A percentile compares a stretch with the other conserved stretches of the same genome.
These are phyloP conservation scores for Drosophila pseudoobscura DNA, from an alignment of 1,140 invertebrate genomes.

Conservation along the genomic window DNA sequence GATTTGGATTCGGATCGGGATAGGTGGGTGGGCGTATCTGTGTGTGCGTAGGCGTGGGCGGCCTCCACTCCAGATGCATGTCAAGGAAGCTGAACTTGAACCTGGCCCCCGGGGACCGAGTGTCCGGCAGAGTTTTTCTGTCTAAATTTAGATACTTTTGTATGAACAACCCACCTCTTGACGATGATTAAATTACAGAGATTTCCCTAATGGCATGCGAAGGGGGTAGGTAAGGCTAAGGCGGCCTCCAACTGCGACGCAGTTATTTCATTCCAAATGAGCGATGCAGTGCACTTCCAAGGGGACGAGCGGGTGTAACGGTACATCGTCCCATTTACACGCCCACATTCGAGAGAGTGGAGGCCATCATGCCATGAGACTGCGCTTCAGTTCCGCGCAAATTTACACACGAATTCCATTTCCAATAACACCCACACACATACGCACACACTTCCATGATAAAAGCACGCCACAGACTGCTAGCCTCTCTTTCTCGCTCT, in stretches of 20 bases:
- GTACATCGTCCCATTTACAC: conserved; percentile 60
- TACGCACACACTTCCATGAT: conserved; percentile 26
- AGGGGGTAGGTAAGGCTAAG: neutral
- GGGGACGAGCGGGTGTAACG: conserved; percentile 37
- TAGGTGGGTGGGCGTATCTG: conserved; percentile 1
- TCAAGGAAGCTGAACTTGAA: conserved; percentile 70
- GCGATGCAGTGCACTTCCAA: neutral
- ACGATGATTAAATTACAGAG: conserved; percentile 55
- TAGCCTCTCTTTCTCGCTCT: conserved; percentile 23
- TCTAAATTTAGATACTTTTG: conserved; percentile 56
- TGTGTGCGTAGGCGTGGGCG: conserved; percentile 42
- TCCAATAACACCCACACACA: conserved; percentile 66
- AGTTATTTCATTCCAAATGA: conserved; percentile 48
- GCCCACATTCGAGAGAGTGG: conserved; percentile 47
- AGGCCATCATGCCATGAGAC: conserved; percentile 38
- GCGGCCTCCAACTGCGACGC: conserved; percentile 51
- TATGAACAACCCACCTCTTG: conserved; percentile 33
- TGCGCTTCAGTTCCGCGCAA: conserved; percentile 73
- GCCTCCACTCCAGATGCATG: conserved; percentile 44
- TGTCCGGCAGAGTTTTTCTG: conserved; percentile 37
- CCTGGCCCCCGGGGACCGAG: conserved; percentile 31
- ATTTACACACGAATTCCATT: conserved; percentile 66
- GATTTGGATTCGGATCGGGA: conserved; percentile 13
- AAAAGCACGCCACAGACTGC: conserved; percentile 60
- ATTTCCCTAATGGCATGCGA: neutral